Conservation (phyloP, 2,888 invertebrate genomes). For the Nomada goodeniana region DNA sequence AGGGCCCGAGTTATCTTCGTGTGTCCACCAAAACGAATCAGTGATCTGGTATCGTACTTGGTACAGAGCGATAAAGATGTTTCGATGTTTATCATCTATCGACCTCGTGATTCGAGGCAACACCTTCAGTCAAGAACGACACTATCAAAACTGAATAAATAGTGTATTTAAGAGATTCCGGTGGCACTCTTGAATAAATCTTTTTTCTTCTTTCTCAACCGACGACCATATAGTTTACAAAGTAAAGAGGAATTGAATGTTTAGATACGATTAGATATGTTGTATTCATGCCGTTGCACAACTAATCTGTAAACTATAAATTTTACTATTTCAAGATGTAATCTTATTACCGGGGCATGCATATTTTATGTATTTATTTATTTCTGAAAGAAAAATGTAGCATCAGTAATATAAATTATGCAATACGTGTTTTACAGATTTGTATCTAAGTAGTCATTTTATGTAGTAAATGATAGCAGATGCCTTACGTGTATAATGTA, state of each 20-base stretch:
- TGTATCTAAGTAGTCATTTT: too few species aligned
- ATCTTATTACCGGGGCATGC: not conserved
- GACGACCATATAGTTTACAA: not conserved
- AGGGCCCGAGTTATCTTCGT: slow-evolving; percentile 1
- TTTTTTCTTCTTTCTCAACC: not conserved
- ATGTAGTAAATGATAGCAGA: too few species aligned
- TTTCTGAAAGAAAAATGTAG: too few species aligned
- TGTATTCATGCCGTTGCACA: not conserved
- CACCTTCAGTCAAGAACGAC: slow-evolving; percentile 2
- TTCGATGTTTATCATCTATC: slow-evolving; percentile 3
- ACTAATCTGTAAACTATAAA: not conserved
- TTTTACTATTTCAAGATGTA: not conserved
- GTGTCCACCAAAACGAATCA: not conserved
- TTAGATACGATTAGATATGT: not conserved
- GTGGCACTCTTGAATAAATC: not conserved
- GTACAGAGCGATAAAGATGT: slow-evolving; percentile 11
- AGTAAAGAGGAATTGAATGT: not conserved
- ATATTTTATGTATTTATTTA: not conserved
- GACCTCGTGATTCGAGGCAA: not conserved
- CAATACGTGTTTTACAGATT: too few species aligned
- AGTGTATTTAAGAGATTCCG: not conserved
- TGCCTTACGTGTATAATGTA: not conserved
- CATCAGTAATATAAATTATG: too few species aligned
- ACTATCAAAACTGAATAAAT: not conserved
- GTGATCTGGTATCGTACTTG: slow-evolving; percentile 7